These are phyloP conservation scores for Peromyscus attwateri DNA, from an alignment of 2,797 vertebrate genomes.

Conservation along the genomic window DNA sequence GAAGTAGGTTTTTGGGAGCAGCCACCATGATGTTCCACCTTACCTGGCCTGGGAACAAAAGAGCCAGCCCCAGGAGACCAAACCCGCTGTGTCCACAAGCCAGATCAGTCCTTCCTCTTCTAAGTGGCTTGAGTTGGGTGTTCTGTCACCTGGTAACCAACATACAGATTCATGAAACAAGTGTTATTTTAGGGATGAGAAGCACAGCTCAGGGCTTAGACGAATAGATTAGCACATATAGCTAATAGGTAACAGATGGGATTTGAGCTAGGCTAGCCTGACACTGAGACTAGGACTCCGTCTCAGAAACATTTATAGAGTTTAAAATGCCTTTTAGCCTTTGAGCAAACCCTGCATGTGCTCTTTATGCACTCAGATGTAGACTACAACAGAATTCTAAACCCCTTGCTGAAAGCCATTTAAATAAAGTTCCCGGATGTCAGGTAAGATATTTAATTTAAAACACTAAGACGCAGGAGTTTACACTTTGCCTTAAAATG, in stretches of 20 bases:
- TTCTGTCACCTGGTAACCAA: background rate
- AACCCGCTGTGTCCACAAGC: background rate
- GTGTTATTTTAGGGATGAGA: background rate
- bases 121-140: background rate
- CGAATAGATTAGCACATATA: background rate
- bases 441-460: constrained; percentile 31
- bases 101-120: background rate
- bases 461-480: background rate
- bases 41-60: background rate
- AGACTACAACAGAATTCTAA: background rate
- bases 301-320: background rate
- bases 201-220: background rate
- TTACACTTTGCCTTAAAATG: background rate
- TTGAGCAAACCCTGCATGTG: background rate
- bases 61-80: background rate
- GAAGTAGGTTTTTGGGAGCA: background rate
- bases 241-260: background rate
- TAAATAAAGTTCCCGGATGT: background rate
- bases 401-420: background rate
- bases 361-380: background rate
- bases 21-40: no score
- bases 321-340: constrained; percentile 8
- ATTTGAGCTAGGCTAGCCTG: background rate
- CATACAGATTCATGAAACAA: background rate
- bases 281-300: background rate